phyloP scores from a whole-genome alignment of 1,140 invertebrate genomes.

The Berghia stephanieae region DNA sequence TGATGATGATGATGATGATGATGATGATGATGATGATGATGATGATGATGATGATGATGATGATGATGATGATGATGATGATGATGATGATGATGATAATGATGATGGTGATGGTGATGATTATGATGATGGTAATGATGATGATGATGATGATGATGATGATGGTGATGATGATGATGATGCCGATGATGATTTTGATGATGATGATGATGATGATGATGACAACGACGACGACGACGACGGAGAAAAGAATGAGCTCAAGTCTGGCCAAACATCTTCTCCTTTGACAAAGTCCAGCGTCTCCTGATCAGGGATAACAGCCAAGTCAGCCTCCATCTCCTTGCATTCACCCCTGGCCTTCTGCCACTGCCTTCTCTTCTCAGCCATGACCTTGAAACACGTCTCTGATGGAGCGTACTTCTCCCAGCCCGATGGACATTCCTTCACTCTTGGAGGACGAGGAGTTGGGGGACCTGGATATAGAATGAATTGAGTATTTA shows the following conservation, averaged over 20 bases:
- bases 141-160: constrained; percentile 36
- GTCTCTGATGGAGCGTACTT: no score
- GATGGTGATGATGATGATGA: constrained; percentile 27
- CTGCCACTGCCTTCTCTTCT: no score
- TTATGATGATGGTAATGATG: constrained; percentile 13
- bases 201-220: constrained; percentile 36
- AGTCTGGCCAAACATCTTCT: no score
- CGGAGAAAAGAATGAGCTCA: no score
- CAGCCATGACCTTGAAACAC: no score
- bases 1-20: not conserved
- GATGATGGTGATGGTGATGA: constrained; percentile 11
- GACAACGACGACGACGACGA: no score
- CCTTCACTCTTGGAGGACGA: no score
- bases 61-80: not conserved
- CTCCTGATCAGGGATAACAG: constrained; percentile 31
- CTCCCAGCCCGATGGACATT: no score
- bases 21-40: not conserved
- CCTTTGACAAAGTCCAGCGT: constrained; percentile 33
- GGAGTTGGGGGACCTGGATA: no score
- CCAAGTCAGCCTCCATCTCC: no score
- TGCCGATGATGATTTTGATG: constrained; percentile 33
- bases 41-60: not conserved
- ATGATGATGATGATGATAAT: not conserved
- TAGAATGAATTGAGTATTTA: no score
- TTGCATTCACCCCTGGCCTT: no score